Evolutionary conservation across 64 coral and sea anemone species (phyloP).

Genomic region (Catalaphyllia jardinei): DNA sequence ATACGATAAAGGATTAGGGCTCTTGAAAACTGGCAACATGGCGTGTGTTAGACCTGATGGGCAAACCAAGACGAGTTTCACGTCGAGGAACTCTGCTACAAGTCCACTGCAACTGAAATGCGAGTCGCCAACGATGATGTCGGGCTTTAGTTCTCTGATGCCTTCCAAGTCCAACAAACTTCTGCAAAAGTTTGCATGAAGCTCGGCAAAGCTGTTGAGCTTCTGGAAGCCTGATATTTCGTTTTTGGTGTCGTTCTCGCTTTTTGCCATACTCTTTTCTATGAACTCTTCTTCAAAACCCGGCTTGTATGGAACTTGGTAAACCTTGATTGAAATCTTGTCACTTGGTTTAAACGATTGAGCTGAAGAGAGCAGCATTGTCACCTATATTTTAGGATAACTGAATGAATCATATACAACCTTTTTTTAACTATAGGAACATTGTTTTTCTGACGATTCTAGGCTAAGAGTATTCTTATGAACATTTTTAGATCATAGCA

Average conservation of each 20-base stretch:
- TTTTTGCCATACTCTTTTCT: not conserved
- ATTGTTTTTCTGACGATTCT: no score
- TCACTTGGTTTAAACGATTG: not conserved
- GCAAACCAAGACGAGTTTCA: slow-evolving; percentile 10
- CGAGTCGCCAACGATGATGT: slow-evolving; percentile 28
- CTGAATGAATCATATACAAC: not conserved
- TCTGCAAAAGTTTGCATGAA: slow-evolving; percentile 5
- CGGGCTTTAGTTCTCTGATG: not conserved
- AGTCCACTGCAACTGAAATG: slow-evolving; percentile 21
- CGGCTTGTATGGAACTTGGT: not conserved
- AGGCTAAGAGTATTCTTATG: no score
- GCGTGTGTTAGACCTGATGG: slow-evolving; percentile 4
- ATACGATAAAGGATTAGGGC: slow-evolving; percentile 24
- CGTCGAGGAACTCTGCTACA: not conserved
- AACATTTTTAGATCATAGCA: no score
- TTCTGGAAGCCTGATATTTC: not conserved
- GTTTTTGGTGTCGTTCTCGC: not conserved
- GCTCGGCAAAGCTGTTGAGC: not conserved
- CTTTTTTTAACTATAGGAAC: no score
- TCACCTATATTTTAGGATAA: not conserved
- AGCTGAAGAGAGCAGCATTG: not conserved
- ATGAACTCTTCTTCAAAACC: not conserved
- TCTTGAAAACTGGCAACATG: slow-evolving; percentile 1
- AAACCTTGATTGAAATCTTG: not conserved
- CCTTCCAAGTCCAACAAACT: not conserved